A percentile compares a stretch with the other conserved stretches of the same genome.
phyloP scores from a whole-genome alignment of 2,797 vertebrate genomes.

The Phataginus tricuspis region DNA sequence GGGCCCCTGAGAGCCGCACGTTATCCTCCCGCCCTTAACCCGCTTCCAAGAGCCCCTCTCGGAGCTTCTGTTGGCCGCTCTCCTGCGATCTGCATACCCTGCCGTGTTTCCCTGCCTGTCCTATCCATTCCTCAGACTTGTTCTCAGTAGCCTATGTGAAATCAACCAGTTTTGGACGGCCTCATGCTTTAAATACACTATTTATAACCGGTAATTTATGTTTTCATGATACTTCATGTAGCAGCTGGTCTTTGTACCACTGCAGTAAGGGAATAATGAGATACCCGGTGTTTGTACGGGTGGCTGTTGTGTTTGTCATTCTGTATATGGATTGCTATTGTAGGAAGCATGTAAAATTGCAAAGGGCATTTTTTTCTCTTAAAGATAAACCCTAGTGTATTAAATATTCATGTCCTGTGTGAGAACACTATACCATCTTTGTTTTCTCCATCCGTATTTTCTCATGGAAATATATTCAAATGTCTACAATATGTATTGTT shows the following conservation, averaged over 20 bases:
- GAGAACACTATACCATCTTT: slow-evolving; percentile 57
- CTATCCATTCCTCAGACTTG: slow-evolving; percentile 29
- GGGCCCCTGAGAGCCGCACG: background rate
- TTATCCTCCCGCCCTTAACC: background rate
- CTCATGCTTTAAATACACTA: slow-evolving; percentile 61
- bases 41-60: background rate
- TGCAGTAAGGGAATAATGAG: slow-evolving; percentile 63
- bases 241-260: slow-evolving; percentile 62
- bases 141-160: slow-evolving; percentile 32
- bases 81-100: background rate
- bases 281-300: slow-evolving; percentile 60
- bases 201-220: slow-evolving; percentile 77
- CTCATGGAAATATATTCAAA: slow-evolving; percentile 64
- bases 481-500: slow-evolving; percentile 67
- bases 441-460: slow-evolving; percentile 46
- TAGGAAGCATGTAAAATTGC: slow-evolving; percentile 48
- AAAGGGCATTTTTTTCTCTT: slow-evolving; percentile 47
- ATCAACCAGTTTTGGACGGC: slow-evolving; percentile 54
- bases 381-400: slow-evolving; percentile 55
- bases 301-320: slow-evolving; percentile 56
- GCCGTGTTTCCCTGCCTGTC: background rate
- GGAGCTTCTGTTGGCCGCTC: background rate
- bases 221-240: slow-evolving; percentile 67
- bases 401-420: slow-evolving; percentile 62
- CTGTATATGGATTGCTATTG: slow-evolving; percentile 30